phyloP scores from a whole-genome alignment of 2,797 vertebrate species.

The Holocentrus rufus region DNA sequence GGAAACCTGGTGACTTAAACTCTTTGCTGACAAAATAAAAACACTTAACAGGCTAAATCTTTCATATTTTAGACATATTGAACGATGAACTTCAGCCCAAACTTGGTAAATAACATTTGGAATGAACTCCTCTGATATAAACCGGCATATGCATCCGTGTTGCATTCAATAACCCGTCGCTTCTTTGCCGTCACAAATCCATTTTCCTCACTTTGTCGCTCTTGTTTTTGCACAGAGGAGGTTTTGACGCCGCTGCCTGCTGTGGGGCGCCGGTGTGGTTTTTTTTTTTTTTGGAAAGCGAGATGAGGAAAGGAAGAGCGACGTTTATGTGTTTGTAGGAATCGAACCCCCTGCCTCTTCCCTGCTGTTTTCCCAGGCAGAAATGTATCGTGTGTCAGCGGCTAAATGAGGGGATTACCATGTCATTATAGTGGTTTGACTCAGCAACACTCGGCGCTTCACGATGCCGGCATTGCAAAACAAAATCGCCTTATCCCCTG shows the following conservation, averaged over 20 bases:
- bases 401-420: constrained; percentile 75
- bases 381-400: constrained; percentile 52
- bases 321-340: background rate
- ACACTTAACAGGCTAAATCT: too few species aligned
- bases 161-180: too few species aligned
- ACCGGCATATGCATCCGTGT: too few species aligned
- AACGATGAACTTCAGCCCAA: too few species aligned
- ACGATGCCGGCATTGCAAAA: constrained; percentile 64
- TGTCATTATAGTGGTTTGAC: constrained; percentile 72
- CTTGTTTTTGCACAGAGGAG: background rate
- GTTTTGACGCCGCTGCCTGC: background rate
- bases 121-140: too few species aligned
- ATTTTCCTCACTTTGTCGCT: background rate
- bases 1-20: too few species aligned
- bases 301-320: too few species aligned
- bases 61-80: too few species aligned
- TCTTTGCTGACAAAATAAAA: too few species aligned
- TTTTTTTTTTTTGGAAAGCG: background rate
- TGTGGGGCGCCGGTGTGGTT: background rate
- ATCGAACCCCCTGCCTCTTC: constrained; percentile 8
- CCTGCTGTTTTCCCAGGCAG: constrained; percentile 34
- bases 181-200: background rate
- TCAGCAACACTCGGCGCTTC: constrained; percentile 60
- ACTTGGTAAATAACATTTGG: too few species aligned
- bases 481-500: constrained; percentile 66